A percentile compares a stretch with the other conserved stretches of the same genome.
These are phyloP conservation scores for Sesamia nonagrioides DNA, from an alignment of 1,140 invertebrate species.

Conservation along the genomic window DNA sequence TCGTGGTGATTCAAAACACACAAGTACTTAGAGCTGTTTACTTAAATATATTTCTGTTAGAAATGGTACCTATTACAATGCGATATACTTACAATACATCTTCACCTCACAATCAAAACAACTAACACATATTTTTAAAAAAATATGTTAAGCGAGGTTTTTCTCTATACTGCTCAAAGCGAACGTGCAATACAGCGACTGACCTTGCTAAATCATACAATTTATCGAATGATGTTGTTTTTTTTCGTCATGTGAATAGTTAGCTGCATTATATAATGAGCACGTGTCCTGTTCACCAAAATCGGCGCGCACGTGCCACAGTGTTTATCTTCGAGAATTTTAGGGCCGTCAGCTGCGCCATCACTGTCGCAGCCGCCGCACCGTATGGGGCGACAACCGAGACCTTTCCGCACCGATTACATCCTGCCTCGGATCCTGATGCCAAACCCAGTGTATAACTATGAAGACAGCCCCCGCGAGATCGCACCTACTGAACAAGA, in stretches of 20 bases:
- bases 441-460: conserved; percentile 48
- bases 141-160: not conserved
- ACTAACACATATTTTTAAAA: not conserved
- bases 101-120: not conserved
- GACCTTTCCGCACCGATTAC: conserved; percentile 44
- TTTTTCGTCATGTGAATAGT: not conserved
- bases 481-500: conserved; percentile 43
- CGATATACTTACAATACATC: not conserved
- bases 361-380: conserved; percentile 21
- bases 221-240: not conserved
- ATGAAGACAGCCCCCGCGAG: conserved; percentile 47
- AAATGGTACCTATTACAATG: too few species aligned
- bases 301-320: not conserved
- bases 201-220: not conserved
- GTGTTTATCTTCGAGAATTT: not conserved
- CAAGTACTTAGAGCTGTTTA: too few species aligned
- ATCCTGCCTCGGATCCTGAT: conserved; percentile 49
- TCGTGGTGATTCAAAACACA: not conserved
- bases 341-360: conserved; percentile 45
- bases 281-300: not conserved
- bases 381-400: conserved; percentile 10
- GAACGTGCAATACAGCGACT: not conserved
- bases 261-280: not conserved
- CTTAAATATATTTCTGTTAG: not conserved
- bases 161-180: not conserved